Evolutionary conservation across 2,888 invertebrate species (phyloP).

Genomic region (Erannis defoliaria): DNA sequence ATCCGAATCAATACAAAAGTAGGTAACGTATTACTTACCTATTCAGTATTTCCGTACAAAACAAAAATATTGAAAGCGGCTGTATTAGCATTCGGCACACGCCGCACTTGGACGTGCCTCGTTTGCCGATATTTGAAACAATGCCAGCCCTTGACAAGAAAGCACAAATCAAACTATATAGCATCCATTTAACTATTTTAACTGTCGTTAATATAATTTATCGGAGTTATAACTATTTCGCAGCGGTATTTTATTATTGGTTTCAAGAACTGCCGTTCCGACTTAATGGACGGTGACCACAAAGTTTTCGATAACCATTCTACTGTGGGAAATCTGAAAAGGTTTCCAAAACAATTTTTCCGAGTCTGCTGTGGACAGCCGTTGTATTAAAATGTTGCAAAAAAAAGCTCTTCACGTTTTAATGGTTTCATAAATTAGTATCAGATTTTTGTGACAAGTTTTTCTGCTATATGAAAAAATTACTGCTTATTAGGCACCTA

Average conservation of each 20-base stretch:
- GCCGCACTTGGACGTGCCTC: constrained; percentile 70
- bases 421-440: constrained; percentile 3
- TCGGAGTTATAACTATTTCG: constrained; percentile 48
- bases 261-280: constrained; percentile 54
- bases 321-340: constrained; percentile 37
- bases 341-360: constrained; percentile 34
- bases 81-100: constrained; percentile 71
- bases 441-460: neutral
- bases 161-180: constrained; percentile 75
- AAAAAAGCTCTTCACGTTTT: constrained; percentile 18
- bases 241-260: constrained; percentile 60
- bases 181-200: constrained; percentile 64
- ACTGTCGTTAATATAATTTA: constrained; percentile 63
- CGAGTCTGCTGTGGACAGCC: constrained; percentile 35
- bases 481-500: too few species aligned
- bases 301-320: constrained; percentile 47
- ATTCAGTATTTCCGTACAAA: constrained; percentile 54
- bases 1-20: constrained; percentile 55
- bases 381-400: constrained; percentile 37
- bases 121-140: constrained; percentile 79
- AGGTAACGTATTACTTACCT: constrained; percentile 56
- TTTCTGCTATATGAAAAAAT: too few species aligned
- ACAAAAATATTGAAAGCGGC: constrained; percentile 75
- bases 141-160: constrained; percentile 73
- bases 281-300: constrained; percentile 60